These are phyloP conservation scores for Glaucidium brasilianum DNA, from an alignment of 2,113 vertebrate species.

Conservation along the genomic window DNA sequence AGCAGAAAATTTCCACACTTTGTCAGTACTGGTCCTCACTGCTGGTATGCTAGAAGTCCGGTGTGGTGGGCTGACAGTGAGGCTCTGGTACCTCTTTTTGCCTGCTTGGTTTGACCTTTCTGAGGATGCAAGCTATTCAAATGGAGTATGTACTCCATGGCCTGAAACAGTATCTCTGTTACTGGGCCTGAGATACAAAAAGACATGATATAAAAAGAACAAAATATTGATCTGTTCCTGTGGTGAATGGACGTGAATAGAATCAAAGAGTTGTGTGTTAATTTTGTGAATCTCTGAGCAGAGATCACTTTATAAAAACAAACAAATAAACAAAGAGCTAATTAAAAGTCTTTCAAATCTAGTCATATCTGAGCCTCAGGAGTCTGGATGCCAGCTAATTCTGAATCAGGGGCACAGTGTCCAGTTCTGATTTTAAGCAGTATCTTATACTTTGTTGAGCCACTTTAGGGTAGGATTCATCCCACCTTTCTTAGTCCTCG, in stretches of 20 bases:
- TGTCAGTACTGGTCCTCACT: neutral
- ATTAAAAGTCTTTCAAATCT: neutral
- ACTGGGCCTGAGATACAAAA: neutral
- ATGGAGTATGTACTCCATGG: neutral
- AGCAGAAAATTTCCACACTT: neutral
- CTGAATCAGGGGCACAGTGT: neutral
- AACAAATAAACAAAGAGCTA: neutral
- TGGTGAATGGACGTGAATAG: neutral
- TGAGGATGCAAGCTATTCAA: neutral
- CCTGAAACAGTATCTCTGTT: neutral
- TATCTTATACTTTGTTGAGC: neutral
- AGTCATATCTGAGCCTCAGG: neutral
- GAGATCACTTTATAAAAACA: neutral
- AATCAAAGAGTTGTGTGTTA: neutral
- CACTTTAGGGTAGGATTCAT: neutral
- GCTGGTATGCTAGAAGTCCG: neutral
- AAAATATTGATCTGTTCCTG: conserved; percentile 49
- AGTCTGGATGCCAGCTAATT: neutral
- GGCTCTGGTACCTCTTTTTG: neutral
- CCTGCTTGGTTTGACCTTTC: neutral
- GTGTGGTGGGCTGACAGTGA: neutral
- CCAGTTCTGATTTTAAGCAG: neutral
- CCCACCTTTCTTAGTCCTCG: neutral
- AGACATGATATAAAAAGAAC: conserved; percentile 7
- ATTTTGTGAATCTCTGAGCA: neutral